These are phyloP conservation scores for Tamandua tetradactyla DNA, from an alignment of 2,797 vertebrate species.

Conservation along the genomic window DNA sequence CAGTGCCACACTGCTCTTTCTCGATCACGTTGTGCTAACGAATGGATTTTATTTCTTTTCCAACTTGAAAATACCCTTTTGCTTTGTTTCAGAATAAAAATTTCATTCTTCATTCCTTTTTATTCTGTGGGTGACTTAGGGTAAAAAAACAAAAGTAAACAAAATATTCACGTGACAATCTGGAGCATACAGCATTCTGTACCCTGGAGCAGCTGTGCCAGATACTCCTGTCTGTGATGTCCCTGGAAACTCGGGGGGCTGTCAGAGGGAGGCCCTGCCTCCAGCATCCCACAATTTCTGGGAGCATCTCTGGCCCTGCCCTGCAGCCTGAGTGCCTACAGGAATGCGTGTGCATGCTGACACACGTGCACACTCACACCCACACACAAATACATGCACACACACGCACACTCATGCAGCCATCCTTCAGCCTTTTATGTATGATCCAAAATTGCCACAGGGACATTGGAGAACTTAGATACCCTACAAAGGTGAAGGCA, in stretches of 20 bases:
- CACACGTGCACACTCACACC: too few species aligned
- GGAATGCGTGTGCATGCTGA: neutral
- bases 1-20: neutral
- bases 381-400: neutral
- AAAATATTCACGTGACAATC: neutral
- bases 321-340: neutral
- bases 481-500: neutral
- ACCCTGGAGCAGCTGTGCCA: neutral
- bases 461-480: neutral
- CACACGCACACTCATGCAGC: neutral
- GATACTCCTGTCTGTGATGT: neutral
- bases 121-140: neutral
- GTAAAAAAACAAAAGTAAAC: neutral
- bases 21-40: conserved; percentile 3
- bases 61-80: conserved; percentile 16
- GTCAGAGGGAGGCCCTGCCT: neutral
- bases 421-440: neutral
- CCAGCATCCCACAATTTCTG: neutral
- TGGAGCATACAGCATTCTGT: neutral
- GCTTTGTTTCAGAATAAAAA: conserved; percentile 30
- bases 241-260: neutral
- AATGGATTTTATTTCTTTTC: neutral
- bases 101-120: conserved; percentile 5
- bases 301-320: neutral
- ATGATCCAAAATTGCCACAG: neutral